Base-by-base conservation (phyloP, 2,888 invertebrate genomes). In the Lithosia quadra region DNA sequence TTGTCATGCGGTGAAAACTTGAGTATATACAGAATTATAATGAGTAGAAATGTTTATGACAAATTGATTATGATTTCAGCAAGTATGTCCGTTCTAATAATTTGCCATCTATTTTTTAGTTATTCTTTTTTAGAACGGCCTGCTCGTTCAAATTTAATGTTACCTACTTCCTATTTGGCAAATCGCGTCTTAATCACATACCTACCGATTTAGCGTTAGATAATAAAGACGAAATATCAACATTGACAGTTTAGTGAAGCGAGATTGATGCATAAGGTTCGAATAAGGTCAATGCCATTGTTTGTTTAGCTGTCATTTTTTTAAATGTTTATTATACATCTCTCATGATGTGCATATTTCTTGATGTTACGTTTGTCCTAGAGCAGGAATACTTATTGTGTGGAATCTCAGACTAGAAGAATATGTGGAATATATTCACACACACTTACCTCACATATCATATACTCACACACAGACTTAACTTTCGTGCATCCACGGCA, bases 191-290 rank as follows among this genome's bases (percentile, higher is more conserved):
- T 68, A 59, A 66, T 55, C 69, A 68, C 18, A 64, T 65, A 57
- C 5, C 24, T 57, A 63, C 39, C 9, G 64, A 65, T 74, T 63
- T 63, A 61, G 39, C 61, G 28, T 62, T 21, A 69, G 76, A 83
- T 83, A 81, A 75, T 65, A 69, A 67, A 63, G 64, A 66, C 58
- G 49, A 73, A 77, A 74, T 76, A 75, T 62, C 74, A 56, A 61
- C 66, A 79, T 76, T 80, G 83, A 80, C 82, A 82, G 78, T 76
- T 76, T 61, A 78, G 75, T 67, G 68, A 79, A 73, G 67, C 76
- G 78, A 78, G 75, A 81, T 76, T 85, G 86, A 88, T 86, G 81
- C 79, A 88, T 82, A 75, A 82, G 74, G 72, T 75, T 13, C 60
- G 55, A 82, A 81, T 82, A 78, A 81, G 81, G 82, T 81, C 85